These are phyloP conservation scores for Pseudocheirus occidentalis DNA, from an alignment of 2,797 vertebrate genomes.

Conservation along the genomic window DNA sequence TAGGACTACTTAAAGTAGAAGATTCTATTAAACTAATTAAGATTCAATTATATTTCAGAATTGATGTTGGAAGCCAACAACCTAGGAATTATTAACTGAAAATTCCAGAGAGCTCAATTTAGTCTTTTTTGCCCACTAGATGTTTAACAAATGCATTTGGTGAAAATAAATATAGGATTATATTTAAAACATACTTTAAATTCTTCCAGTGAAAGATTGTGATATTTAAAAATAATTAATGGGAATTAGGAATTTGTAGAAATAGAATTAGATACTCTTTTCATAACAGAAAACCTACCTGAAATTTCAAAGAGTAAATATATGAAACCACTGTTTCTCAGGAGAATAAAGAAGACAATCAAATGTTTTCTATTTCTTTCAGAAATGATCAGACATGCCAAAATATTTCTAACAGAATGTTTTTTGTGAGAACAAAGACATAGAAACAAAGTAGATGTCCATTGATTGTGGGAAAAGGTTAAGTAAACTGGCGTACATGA, in stretches of 20 bases:
- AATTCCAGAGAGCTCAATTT: conserved; percentile 55
- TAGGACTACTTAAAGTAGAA: conserved; percentile 72
- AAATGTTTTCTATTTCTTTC: conserved; percentile 39
- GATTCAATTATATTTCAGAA: conserved; percentile 73
- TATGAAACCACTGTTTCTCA: background rate
- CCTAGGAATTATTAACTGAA: conserved; percentile 76
- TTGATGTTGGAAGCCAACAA: conserved; percentile 70
- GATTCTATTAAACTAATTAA: conserved; percentile 77
- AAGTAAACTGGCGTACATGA: background rate
- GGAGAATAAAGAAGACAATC: background rate
- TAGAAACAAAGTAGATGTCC: background rate
- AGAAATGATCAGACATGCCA: background rate
- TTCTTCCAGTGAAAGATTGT: conserved; percentile 36
- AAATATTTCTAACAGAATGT: background rate
- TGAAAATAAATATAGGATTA: conserved; percentile 59
- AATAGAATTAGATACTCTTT: background rate
- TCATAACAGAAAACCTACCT: conserved; percentile 11
- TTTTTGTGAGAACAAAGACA: background rate
- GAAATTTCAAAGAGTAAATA: background rate
- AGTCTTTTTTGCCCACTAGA: conserved; percentile 46
- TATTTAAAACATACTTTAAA: conserved; percentile 51
- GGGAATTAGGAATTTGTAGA: conserved; percentile 20
- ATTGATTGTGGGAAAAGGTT: background rate
- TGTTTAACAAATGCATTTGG: conserved; percentile 42
- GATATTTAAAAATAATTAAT: conserved; percentile 16